These are phyloP conservation scores for Macrochelys suwanniensis DNA, from an alignment of 2,797 vertebrate genomes.

Conservation along the genomic window DNA sequence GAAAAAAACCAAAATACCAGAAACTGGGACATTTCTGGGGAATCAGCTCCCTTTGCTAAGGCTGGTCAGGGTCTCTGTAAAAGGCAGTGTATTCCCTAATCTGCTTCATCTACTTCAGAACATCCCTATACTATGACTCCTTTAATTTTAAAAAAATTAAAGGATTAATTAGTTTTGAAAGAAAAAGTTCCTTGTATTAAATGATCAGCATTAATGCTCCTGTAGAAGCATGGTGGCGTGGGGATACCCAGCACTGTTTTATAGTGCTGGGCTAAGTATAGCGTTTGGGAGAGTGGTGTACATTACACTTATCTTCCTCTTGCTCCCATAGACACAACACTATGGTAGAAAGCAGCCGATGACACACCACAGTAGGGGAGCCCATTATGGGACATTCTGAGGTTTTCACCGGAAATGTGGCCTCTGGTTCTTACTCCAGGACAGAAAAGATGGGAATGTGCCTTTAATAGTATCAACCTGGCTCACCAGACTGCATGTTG, in stretches of 20 bases:
- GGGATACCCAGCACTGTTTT: background rate
- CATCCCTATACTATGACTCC: background rate
- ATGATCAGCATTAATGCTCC: background rate
- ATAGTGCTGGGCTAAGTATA: background rate
- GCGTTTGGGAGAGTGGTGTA: background rate
- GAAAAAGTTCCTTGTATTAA: background rate
- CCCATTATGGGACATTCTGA: background rate
- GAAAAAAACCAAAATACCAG: background rate
- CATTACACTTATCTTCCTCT: background rate
- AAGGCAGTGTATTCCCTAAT: background rate
- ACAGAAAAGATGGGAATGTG: background rate
- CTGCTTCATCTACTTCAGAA: background rate
- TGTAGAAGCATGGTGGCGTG: rapidly evolving
- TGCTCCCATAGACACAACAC: background rate
- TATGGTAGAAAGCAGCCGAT: background rate
- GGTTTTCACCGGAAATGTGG: background rate
- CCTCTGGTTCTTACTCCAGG: background rate
- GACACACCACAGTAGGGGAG: background rate
- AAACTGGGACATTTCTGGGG: background rate
- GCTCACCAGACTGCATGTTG: background rate
- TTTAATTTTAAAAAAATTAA: background rate
- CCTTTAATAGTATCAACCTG: background rate
- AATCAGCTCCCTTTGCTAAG: background rate
- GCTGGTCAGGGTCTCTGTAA: background rate
- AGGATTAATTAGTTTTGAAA: background rate